Conservation (phyloP, 2,888 invertebrate species). For the Herminia tarsipennalis region DNA sequence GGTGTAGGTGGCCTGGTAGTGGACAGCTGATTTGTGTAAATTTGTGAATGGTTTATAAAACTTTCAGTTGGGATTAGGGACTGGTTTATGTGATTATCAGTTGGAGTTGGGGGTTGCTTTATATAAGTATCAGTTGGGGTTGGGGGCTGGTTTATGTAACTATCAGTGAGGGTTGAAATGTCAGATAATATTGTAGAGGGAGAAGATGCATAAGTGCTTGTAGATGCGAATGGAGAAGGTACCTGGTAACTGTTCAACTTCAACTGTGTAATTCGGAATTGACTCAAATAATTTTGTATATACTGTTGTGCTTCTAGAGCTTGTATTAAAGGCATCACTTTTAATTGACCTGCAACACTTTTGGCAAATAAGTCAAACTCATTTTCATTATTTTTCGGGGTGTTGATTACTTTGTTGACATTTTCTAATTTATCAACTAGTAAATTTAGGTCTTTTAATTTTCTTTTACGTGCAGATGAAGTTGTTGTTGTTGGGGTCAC, state of each 20-base stretch:
- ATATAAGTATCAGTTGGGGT: too few relatives aligned
- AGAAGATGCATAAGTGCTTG: neutral
- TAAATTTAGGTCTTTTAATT: neutral
- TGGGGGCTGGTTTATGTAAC: too few relatives aligned
- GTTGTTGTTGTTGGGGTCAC: neutral
- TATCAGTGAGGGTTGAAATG: too few relatives aligned
- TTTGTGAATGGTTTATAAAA: constrained; percentile 12
- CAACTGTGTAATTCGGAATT: neutral
- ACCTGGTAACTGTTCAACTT: neutral
- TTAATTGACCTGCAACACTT: constrained; percentile 1
- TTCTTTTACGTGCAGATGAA: constrained; percentile 2
- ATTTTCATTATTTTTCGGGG: neutral
- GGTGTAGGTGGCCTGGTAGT: too few relatives aligned
- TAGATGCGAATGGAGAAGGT: neutral
- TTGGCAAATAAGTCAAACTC: constrained; percentile 11
- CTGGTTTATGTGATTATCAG: too few relatives aligned
- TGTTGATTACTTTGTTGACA: neutral
- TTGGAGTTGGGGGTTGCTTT: too few relatives aligned
- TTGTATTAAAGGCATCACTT: neutral
- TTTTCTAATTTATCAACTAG: neutral
- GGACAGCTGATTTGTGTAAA: constrained; percentile 9
- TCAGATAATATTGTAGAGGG: too few relatives aligned
- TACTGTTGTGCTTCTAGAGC: constrained; percentile 8
- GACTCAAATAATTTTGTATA: constrained; percentile 9
- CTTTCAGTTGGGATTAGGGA: too few relatives aligned